A percentile compares a stretch with the other conserved stretches of the same genome.
Conservation (phyloP, 2,888 invertebrate species). For the Automeris io region DNA sequence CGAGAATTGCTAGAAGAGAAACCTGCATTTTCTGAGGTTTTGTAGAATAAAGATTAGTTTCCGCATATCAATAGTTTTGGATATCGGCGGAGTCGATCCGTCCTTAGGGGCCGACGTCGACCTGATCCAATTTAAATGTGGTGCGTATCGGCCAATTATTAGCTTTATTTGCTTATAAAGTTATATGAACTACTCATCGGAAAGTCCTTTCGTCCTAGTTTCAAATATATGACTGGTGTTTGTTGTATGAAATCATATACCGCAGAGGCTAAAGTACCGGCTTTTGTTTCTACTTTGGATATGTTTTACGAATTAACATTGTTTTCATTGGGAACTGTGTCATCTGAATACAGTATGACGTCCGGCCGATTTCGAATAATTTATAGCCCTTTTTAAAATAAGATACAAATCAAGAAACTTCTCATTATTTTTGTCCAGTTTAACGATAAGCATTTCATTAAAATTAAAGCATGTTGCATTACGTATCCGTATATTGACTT, state of each 20-base stretch:
- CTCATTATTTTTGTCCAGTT: slow-evolving; percentile 21
- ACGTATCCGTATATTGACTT: slow-evolving; percentile 19
- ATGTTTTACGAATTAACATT: background rate
- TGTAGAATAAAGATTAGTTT: slow-evolving; percentile 52
- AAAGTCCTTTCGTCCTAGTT: slow-evolving; percentile 17
- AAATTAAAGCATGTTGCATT: slow-evolving; percentile 13
- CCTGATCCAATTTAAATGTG: slow-evolving; percentile 45
- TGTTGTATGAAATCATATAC: slow-evolving; percentile 6
- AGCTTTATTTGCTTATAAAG: slow-evolving; percentile 17
- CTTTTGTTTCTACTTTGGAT: slow-evolving; percentile 5
- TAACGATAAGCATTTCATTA: slow-evolving; percentile 17
- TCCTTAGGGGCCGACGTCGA: slow-evolving; percentile 40
- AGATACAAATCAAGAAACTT: slow-evolving; percentile 24
- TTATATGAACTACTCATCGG: slow-evolving; percentile 18
- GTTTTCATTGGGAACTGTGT: slow-evolving; percentile 52
- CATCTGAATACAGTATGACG: slow-evolving; percentile 55
- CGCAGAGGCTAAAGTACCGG: slow-evolving; percentile 7
- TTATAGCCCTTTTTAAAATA: slow-evolving; percentile 43
- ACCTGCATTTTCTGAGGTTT: slow-evolving; percentile 51
- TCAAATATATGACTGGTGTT: slow-evolving; percentile 9
- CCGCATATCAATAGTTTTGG: slow-evolving; percentile 55
- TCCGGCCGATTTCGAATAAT: slow-evolving; percentile 45
- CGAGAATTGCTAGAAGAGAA: slow-evolving; percentile 63
- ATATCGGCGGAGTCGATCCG: slow-evolving; percentile 29
- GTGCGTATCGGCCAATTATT: slow-evolving; percentile 25